Evolutionary conservation across 2,888 invertebrate genomes (phyloP).

Genomic region (Helobdella robusta): DNA sequence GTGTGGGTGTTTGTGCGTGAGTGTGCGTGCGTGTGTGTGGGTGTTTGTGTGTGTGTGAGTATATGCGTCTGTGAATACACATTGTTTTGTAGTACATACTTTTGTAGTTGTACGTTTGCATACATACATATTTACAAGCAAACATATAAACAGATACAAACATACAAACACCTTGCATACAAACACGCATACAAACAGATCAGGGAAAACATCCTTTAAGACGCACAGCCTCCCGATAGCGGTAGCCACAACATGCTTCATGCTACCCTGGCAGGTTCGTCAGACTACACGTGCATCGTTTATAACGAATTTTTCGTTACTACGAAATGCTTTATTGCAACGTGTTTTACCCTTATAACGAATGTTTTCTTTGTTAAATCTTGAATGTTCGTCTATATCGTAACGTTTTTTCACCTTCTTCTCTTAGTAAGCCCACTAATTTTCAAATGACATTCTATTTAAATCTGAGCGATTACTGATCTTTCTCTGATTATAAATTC

Average conservation of each 20-base stretch:
- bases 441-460: not conserved
- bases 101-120: not conserved
- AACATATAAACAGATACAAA: not conserved
- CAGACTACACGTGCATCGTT: too few species aligned
- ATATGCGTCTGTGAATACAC: too few species aligned
- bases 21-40: too few species aligned
- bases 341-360: too few species aligned
- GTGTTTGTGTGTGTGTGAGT: too few species aligned
- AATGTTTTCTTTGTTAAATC: too few species aligned
- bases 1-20: too few species aligned
- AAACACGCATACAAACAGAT: conserved; percentile 18
- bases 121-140: not conserved
- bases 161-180: not conserved
- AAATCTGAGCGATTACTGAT: too few species aligned
- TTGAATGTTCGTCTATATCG: not conserved
- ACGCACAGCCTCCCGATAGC: conserved; percentile 38
- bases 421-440: not conserved
- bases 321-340: too few species aligned
- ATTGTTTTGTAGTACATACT: not conserved
- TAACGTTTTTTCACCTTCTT: not conserved
- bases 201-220: conserved; percentile 19
- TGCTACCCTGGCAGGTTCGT: conserved; percentile 54
- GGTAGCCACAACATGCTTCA: conserved; percentile 46
- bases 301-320: too few species aligned
- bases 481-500: not conserved